phyloP scores from a whole-genome alignment of 1,140 invertebrate genomes.

The Streblospio benedicti region DNA sequence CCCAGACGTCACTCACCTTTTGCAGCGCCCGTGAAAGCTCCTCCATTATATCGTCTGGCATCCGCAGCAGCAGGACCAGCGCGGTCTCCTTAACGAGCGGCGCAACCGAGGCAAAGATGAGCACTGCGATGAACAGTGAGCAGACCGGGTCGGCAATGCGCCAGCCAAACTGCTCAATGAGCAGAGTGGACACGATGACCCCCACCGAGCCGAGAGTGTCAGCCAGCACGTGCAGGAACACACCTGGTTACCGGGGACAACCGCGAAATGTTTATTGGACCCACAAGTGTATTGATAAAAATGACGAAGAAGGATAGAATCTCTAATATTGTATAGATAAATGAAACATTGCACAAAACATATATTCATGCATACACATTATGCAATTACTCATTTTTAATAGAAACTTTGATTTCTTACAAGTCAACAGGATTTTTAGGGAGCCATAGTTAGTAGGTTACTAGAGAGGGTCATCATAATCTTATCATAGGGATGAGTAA shows the following conservation, averaged over 20 bases:
- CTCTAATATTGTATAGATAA: too few relatives aligned
- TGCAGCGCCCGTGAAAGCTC: conserved; percentile 29
- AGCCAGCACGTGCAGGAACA: conserved; percentile 57
- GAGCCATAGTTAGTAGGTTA: too few relatives aligned
- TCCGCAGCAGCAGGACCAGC: conserved; percentile 46
- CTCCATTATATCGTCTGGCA: conserved; percentile 32
- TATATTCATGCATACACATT: too few relatives aligned
- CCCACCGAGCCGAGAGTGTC: conserved; percentile 59
- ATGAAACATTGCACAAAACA: too few relatives aligned
- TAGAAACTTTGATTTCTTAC: too few relatives aligned
- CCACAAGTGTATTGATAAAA: too few relatives aligned
- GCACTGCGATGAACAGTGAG: conserved; percentile 55
- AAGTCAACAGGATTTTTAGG: too few relatives aligned
- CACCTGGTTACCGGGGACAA: conserved; percentile 51
- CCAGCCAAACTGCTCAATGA: conserved; percentile 56
- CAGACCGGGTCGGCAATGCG: conserved; percentile 58
- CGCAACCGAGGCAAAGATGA: conserved; percentile 54
- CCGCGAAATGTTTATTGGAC: too few relatives aligned
- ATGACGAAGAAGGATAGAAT: too few relatives aligned
- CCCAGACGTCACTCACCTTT: conserved; percentile 41
- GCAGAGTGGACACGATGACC: conserved; percentile 56
- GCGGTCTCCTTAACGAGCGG: conserved; percentile 53
- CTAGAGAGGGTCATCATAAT: too few relatives aligned
- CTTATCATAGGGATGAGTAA: too few relatives aligned
- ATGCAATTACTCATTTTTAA: too few relatives aligned